phyloP scores from a whole-genome alignment of 1,140 invertebrate species.

The Probaryconus sp. region DNA sequence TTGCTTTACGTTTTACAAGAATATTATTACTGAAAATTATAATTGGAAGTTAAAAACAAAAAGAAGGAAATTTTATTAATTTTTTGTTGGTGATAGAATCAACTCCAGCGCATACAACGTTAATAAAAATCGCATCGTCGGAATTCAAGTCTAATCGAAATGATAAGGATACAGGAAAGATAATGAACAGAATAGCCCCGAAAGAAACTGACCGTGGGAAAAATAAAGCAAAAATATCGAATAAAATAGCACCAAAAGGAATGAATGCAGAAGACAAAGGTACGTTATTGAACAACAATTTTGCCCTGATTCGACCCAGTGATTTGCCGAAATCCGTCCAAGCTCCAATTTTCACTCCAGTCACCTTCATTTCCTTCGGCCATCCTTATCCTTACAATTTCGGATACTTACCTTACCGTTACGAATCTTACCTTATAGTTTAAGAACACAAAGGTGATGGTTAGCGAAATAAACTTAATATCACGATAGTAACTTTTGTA shows the following conservation, averaged over 20 bases:
- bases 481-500: too few relatives aligned
- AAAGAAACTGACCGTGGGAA: slow-evolving; percentile 22
- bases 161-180: not conserved
- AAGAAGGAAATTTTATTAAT: too few relatives aligned
- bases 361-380: slow-evolving; percentile 24
- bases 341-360: slow-evolving; percentile 11
- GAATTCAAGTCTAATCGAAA: slow-evolving; percentile 1
- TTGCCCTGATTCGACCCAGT: not conserved
- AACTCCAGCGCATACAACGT: slow-evolving; percentile 9
- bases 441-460: not conserved
- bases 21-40: too few relatives aligned
- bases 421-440: slow-evolving; percentile 23
- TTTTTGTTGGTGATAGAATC: too few relatives aligned
- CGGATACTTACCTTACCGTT: slow-evolving; percentile 30
- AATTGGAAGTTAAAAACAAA: too few relatives aligned
- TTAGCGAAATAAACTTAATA: too few relatives aligned
- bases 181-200: slow-evolving; percentile 31
- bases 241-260: slow-evolving; percentile 29
- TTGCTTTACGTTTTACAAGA: too few relatives aligned
- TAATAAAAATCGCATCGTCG: slow-evolving; percentile 33
- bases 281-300: not conserved
- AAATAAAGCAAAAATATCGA: slow-evolving; percentile 23
- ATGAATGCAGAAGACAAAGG: slow-evolving; percentile 1
- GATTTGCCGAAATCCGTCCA: not conserved
- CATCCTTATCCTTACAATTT: slow-evolving; percentile 39